Percentiles rank a stretch among this genome's conserved stretches.
Conservation (phyloP, 37 sponge, comb jelly and placozoan species). For the Aphrocallistes beatrix region DNA sequence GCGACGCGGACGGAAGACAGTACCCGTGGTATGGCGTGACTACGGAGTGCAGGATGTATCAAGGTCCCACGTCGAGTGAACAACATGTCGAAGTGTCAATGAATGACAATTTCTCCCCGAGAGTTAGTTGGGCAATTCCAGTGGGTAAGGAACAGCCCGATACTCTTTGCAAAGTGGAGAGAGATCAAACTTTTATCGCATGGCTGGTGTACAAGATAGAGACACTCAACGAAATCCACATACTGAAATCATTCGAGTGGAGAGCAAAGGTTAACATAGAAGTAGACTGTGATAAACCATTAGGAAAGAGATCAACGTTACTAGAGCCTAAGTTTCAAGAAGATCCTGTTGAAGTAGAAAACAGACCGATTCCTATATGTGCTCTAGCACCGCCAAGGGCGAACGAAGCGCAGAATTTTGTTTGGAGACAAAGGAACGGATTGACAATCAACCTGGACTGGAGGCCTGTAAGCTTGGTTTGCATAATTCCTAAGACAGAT, state of each 20-base stretch:
- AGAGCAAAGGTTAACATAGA: slow-evolving; percentile 67
- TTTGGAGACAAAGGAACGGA: slow-evolving; percentile 59
- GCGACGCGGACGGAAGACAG: slow-evolving; percentile 74
- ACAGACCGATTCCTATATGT: slow-evolving; percentile 34
- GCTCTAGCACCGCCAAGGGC: slow-evolving; percentile 58
- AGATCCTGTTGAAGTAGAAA: slow-evolving; percentile 44
- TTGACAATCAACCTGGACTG: slow-evolving; percentile 34
- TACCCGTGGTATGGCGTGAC: slow-evolving; percentile 85
- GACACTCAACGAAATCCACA: slow-evolving; percentile 16
- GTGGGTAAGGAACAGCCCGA: slow-evolving; percentile 77
- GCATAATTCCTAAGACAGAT: no score
- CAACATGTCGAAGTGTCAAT: slow-evolving; percentile 33
- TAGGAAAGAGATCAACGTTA: slow-evolving; percentile 49
- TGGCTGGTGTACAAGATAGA: slow-evolving; percentile 77
- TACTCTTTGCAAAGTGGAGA: slow-evolving; percentile 42
- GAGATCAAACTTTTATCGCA: slow-evolving; percentile 65
- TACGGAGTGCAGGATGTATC: slow-evolving; percentile 49
- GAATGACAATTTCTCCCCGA: slow-evolving; percentile 81
- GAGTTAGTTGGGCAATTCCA: slow-evolving; percentile 78
- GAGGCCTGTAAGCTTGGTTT: not conserved
- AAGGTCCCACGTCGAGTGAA: slow-evolving; percentile 32
- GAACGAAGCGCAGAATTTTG: slow-evolving; percentile 84
- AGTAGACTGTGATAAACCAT: slow-evolving; percentile 38
- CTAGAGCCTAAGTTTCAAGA: slow-evolving; percentile 42
- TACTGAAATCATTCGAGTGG: slow-evolving; percentile 53